These are phyloP conservation scores for Acrocephalus arundinaceus DNA, from an alignment of 2,113 vertebrate species.

Conservation along the genomic window DNA sequence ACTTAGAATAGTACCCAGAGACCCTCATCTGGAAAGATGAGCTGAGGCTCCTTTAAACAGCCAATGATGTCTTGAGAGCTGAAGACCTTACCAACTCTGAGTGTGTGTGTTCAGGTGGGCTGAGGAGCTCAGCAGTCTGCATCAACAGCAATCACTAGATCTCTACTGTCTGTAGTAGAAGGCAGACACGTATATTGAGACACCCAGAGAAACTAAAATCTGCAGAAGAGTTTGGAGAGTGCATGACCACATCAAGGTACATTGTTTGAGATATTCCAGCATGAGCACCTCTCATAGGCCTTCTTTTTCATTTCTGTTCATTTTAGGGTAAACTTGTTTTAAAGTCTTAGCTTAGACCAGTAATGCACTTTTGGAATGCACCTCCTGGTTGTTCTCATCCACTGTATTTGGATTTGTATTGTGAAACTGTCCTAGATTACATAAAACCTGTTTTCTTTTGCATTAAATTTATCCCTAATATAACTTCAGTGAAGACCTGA, in stretches of 20 bases:
- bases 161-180: background rate
- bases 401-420: background rate
- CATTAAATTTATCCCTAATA: background rate
- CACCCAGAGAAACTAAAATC: background rate
- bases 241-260: background rate
- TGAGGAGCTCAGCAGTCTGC: background rate
- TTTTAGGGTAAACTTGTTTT: background rate
- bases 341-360: background rate
- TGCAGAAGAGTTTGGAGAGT: background rate
- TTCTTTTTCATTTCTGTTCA: background rate
- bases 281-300: background rate
- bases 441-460: background rate
- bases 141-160: background rate
- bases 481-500: background rate
- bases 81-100: background rate
- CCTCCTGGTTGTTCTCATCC: background rate
- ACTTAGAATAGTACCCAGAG: background rate
- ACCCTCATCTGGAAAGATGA: background rate
- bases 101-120: background rate
- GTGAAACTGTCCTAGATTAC: background rate
- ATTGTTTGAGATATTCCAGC: background rate
- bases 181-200: background rate
- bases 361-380: background rate
- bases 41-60: background rate
- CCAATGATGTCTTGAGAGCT: background rate